Evolutionary conservation across 2,113 vertebrate species (phyloP).

Genomic region (Chlamydotis undulata): DNA sequence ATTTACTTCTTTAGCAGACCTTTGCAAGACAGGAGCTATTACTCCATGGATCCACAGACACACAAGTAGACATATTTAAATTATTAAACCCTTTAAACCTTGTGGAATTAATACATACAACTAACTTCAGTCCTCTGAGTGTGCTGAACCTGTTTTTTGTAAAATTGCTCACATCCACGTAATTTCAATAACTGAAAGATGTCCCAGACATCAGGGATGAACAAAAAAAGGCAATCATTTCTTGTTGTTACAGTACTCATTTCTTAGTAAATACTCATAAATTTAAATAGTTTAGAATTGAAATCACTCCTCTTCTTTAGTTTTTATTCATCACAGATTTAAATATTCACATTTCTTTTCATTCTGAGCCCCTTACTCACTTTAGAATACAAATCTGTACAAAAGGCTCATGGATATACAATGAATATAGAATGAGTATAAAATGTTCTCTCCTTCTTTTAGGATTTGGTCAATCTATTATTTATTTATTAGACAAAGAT

Average conservation of each 20-base stretch:
- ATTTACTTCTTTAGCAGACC: not conserved
- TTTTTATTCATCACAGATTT: not conserved
- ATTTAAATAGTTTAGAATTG: not conserved
- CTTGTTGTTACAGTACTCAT: not conserved
- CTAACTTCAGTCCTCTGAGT: not conserved
- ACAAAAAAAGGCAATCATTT: not conserved
- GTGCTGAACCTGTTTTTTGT: accelerated
- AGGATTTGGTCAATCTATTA: not conserved
- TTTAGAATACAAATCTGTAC: not conserved
- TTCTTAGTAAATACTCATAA: not conserved
- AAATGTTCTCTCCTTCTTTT: not conserved
- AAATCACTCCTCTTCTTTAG: not conserved
- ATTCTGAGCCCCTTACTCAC: not conserved
- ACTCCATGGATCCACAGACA: not conserved
- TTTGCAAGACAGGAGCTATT: not conserved
- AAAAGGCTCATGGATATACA: not conserved
- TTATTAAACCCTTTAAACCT: not conserved
- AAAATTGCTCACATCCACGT: not conserved
- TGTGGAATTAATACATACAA: not conserved
- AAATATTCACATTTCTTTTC: not conserved
- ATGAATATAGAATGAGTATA: not conserved
- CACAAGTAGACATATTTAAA: not conserved
- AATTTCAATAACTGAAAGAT: not conserved
- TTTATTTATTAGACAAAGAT: not conserved
- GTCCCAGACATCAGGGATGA: not conserved